These are phyloP conservation scores for Falco columbarius DNA, from an alignment of 2,797 vertebrate species.

Conservation along the genomic window DNA sequence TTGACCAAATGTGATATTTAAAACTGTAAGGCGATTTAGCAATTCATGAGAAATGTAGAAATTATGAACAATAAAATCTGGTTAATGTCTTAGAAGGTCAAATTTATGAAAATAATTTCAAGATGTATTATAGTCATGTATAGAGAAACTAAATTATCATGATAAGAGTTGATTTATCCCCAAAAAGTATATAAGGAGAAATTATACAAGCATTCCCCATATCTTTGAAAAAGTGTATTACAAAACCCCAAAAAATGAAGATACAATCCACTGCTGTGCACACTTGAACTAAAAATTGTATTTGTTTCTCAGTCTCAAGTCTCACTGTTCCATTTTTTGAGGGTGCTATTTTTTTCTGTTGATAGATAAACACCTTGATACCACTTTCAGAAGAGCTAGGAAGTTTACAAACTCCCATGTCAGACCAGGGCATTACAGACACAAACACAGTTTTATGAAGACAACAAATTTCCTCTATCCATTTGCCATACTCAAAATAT, in stretches of 20 bases:
- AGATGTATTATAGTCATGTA: background rate
- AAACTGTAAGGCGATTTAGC: background rate
- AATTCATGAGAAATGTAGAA: background rate
- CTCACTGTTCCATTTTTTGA: background rate
- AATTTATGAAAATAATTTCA: background rate
- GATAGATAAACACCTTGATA: background rate
- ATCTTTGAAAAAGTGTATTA: fast-evolving
- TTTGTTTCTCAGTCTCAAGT: background rate
- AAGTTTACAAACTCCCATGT: background rate
- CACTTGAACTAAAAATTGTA: background rate
- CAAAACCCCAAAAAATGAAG: background rate
- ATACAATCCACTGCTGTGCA: background rate
- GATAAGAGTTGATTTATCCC: background rate
- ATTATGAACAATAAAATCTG: background rate
- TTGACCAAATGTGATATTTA: background rate
- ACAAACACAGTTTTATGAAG: background rate
- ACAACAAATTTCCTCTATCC: background rate
- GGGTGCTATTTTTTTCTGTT: background rate
- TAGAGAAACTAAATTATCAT: background rate
- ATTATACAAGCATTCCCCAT: background rate
- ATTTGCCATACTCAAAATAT: background rate
- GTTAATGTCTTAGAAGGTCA: background rate
- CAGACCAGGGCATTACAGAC: background rate
- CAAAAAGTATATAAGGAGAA: background rate
- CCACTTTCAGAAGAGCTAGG: background rate